These are phyloP conservation scores for Gallirallus australis DNA, from an alignment of 2,797 vertebrate genomes.

Conservation along the genomic window DNA sequence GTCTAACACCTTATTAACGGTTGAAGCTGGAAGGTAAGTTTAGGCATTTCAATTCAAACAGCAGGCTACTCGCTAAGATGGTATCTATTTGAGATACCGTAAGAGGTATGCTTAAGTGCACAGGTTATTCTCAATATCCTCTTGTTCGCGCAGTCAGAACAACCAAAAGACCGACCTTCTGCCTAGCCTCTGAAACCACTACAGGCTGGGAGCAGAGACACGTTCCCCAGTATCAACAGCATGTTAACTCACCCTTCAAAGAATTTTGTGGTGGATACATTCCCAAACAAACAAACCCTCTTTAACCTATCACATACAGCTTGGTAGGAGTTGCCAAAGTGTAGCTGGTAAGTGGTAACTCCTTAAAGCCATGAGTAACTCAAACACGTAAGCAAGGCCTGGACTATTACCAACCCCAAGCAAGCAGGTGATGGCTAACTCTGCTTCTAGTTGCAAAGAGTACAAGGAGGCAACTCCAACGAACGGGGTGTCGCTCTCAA, in stretches of 20 bases:
- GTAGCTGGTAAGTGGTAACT: neutral
- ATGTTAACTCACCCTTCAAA: neutral
- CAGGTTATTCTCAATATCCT: neutral
- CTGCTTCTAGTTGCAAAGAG: neutral
- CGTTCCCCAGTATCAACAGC: neutral
- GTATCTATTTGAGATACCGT: neutral
- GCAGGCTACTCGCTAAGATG: neutral
- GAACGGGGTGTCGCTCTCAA: neutral
- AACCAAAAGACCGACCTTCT: neutral
- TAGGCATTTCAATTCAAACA: slow-evolving; percentile 18
- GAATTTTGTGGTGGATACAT: neutral
- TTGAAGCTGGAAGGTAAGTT: slow-evolving; percentile 23
- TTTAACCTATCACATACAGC: neutral
- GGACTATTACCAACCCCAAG: neutral
- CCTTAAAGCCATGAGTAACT: neutral
- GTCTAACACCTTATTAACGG: neutral
- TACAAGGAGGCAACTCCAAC: neutral
- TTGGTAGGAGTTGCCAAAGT: neutral
- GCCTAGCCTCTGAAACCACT: neutral
- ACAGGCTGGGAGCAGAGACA: neutral
- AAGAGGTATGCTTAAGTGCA: neutral
- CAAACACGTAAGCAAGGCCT: neutral
- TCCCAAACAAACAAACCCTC: neutral
- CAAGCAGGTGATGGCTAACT: neutral
- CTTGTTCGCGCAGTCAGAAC: neutral